Evolutionary conservation across 2,113 vertebrate genomes (phyloP).

Genomic region (Cathartes aura): DNA sequence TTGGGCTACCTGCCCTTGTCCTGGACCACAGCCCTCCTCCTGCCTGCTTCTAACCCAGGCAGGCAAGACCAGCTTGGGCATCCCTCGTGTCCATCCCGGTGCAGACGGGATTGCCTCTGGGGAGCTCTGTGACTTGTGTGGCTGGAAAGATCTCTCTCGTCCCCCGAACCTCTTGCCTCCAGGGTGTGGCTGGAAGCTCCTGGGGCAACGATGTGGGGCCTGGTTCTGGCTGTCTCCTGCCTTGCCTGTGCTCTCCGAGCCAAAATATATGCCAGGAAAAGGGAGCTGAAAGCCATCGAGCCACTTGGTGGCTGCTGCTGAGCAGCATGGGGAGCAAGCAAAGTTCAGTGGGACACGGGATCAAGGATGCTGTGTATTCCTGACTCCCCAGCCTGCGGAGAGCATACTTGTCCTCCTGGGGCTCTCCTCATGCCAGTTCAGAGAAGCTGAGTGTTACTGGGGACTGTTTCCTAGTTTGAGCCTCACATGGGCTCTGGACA

Average conservation of each 20-base stretch:
- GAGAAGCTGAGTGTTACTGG: not conserved
- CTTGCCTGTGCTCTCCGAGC: not conserved
- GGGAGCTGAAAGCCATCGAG: fast-evolving
- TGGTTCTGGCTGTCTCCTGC: not conserved
- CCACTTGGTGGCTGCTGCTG: not conserved
- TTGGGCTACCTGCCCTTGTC: not conserved
- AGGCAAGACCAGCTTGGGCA: not conserved
- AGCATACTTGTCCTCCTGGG: not conserved
- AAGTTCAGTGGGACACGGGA: not conserved
- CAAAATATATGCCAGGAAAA: not conserved
- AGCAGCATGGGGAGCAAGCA: not conserved
- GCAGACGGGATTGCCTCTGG: not conserved
- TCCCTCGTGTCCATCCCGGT: fast-evolving
- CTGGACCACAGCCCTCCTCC: not conserved
- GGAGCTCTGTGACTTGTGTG: not conserved
- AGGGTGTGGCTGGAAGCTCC: not conserved
- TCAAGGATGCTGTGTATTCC: not conserved
- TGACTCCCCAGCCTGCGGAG: not conserved
- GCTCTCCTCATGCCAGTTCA: not conserved
- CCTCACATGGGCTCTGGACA: not conserved
- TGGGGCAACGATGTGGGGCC: not conserved
- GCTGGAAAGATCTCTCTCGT: not conserved
- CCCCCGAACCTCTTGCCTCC: not conserved
- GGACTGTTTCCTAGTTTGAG: not conserved
- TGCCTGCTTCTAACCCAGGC: not conserved